Percentiles rank a stretch among this genome's conserved stretches.
Conservation (phyloP, 1,140 invertebrate species). For the Platorchestia sp. region DNA sequence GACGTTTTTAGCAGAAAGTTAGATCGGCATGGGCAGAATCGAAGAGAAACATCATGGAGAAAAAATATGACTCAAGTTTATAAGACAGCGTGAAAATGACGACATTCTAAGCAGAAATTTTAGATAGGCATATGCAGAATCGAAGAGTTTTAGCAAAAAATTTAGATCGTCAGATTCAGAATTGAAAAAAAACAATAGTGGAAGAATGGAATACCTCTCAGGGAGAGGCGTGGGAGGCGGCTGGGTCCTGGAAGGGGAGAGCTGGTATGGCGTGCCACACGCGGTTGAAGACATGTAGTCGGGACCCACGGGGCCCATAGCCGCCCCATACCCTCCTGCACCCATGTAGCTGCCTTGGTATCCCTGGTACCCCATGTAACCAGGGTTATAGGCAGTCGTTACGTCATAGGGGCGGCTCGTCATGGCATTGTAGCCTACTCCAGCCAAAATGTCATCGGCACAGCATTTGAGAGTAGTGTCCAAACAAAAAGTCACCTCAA, state of each 20-base stretch:
- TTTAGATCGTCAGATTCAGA: not conserved
- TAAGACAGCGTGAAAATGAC: no score
- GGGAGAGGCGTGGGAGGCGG: conserved; percentile 66
- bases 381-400: conserved; percentile 65
- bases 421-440: conserved; percentile 67
- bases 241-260: conserved; percentile 67
- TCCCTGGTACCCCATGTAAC: conserved; percentile 67
- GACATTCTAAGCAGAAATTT: no score
- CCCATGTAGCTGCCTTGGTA: conserved; percentile 67
- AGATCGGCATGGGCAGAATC: no score
- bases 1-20: no score
- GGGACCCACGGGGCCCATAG: conserved; percentile 62
- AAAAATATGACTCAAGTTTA: no score
- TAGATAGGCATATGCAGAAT: no score
- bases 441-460: not conserved
- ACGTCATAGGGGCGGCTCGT: conserved; percentile 67
- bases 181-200: not conserved
- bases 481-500: not conserved
- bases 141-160: no score
- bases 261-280: conserved; percentile 67
- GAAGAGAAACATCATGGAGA: no score
- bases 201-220: conserved; percentile 62
- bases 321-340: conserved; percentile 62
- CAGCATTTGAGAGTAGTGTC: not conserved
- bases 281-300: conserved; percentile 67